Evolutionary conservation across 2,888 invertebrate genomes (phyloP).

Genomic region (Spodoptera exigua): DNA sequence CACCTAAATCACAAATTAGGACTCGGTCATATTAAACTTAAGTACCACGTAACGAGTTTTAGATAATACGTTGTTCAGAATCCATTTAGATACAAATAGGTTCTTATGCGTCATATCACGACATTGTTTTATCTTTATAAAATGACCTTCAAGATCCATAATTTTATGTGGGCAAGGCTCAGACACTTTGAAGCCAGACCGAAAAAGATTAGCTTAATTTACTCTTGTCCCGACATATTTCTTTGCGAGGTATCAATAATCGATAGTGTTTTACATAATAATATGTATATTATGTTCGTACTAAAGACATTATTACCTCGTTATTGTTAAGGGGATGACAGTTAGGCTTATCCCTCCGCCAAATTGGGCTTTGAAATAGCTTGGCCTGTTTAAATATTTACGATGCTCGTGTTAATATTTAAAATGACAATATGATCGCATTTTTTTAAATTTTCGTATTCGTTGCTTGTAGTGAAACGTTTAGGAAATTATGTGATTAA

Average conservation of each 20-base stretch:
- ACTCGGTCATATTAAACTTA: too few relatives aligned
- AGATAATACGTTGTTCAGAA: too few relatives aligned
- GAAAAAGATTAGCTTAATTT: constrained; percentile 13
- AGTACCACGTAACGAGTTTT: too few relatives aligned
- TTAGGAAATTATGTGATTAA: too few relatives aligned
- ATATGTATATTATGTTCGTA: constrained; percentile 15
- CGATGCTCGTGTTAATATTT: too few relatives aligned
- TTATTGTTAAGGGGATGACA: constrained; percentile 7
- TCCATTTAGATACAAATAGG: background rate
- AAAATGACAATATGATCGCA: background rate
- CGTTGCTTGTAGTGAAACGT: too few relatives aligned
- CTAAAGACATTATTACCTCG: constrained; percentile 3
- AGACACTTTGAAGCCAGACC: constrained; percentile 13
- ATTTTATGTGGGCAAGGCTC: background rate
- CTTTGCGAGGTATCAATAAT: constrained; percentile 19
- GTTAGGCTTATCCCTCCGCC: constrained; percentile 16
- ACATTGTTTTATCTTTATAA: background rate
- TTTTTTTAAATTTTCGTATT: too few relatives aligned
- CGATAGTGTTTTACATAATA: constrained; percentile 17
- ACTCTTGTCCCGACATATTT: constrained; percentile 12
- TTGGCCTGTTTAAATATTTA: background rate
- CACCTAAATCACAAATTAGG: too few relatives aligned
- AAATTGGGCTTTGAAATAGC: constrained; percentile 16
- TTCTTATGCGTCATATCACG: background rate
- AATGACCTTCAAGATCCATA: background rate